Evolutionary conservation across 2,113 vertebrate genomes (phyloP).

Genomic region (Coryphaenoides rupestris): DNA sequence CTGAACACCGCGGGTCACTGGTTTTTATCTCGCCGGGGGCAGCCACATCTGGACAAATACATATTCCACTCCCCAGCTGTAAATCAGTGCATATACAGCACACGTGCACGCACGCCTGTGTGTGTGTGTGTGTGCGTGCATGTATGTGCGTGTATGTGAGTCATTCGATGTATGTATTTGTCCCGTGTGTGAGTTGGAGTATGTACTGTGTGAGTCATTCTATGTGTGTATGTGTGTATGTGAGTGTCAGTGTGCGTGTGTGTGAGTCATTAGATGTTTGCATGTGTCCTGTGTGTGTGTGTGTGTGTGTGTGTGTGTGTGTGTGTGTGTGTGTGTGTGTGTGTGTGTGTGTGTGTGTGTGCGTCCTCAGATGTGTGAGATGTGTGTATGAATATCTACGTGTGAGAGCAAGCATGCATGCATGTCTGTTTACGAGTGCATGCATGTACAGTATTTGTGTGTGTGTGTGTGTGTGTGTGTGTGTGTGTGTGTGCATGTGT

Average conservation of each 20-base stretch:
- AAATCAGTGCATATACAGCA: conserved; percentile 58
- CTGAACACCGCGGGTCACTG: conserved; percentile 58
- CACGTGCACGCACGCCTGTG: conserved; percentile 4
- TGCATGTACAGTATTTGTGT: conserved; percentile 35
- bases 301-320: conserved; percentile 7
- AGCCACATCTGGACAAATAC: conserved; percentile 72
- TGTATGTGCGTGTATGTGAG: conserved; percentile 8
- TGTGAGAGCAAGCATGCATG: conserved; percentile 3
- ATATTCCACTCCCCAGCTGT: conserved; percentile 50
- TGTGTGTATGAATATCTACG: conserved; percentile 26
- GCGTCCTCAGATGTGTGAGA: conserved; percentile 27
- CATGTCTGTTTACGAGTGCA: conserved; percentile 11
- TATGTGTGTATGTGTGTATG: conserved; percentile 5
- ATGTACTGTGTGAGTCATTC: no score
- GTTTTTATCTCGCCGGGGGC: conserved; percentile 65
- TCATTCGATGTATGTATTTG: conserved; percentile 38
- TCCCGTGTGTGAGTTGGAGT: no score
- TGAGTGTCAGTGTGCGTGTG: conserved; percentile 25
- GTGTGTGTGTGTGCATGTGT: conserved; percentile 6
- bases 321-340: conserved; percentile 12
- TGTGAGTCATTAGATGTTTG: conserved; percentile 27
- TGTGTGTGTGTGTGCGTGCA: background rate
- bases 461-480: conserved; percentile 36
- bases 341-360: conserved; percentile 29
- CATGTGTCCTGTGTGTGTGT: conserved; percentile 35